Conservation (phyloP, 2,888 invertebrate genomes). For the Philereme transversata region DNA sequence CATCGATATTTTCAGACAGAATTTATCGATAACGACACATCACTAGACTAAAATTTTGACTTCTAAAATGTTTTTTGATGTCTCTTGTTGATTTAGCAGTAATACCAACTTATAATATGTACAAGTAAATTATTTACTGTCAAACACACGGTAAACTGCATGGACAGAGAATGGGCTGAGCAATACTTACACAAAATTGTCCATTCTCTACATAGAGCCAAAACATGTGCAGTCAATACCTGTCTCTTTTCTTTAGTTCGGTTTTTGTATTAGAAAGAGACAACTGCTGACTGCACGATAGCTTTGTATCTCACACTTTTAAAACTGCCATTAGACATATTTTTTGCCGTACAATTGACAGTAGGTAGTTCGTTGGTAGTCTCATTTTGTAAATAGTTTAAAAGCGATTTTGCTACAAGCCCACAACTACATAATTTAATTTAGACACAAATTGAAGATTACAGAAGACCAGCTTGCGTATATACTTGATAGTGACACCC, state of each 20-base stretch:
- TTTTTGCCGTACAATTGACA: constrained; percentile 2
- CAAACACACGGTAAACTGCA: neutral
- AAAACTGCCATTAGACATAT: too few relatives aligned
- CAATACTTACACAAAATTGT: too few relatives aligned
- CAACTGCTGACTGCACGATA: too few relatives aligned
- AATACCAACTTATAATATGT: neutral
- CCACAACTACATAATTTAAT: constrained; percentile 36
- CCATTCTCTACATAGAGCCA: too few relatives aligned
- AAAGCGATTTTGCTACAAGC: constrained; percentile 29
- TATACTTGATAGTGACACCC: too few relatives aligned
- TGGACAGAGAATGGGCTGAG: too few relatives aligned
- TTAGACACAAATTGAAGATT: constrained; percentile 10
- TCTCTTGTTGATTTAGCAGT: constrained; percentile 14
- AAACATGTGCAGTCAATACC: too few relatives aligned
- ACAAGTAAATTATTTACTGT: constrained; percentile 1
- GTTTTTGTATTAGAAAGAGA: too few relatives aligned
- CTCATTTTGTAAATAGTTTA: constrained; percentile 46
- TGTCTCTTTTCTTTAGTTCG: too few relatives aligned
- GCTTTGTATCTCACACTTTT: too few relatives aligned
- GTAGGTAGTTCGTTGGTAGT: constrained; percentile 3
- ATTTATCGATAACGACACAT: constrained; percentile 20
- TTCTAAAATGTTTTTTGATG: neutral
- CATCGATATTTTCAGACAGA: constrained; percentile 20
- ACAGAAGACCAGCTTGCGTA: too few relatives aligned
- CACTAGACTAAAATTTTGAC: constrained; percentile 11